Evolutionary conservation across 2,113 vertebrate species (phyloP).

Genomic region (Xenus cinereus): DNA sequence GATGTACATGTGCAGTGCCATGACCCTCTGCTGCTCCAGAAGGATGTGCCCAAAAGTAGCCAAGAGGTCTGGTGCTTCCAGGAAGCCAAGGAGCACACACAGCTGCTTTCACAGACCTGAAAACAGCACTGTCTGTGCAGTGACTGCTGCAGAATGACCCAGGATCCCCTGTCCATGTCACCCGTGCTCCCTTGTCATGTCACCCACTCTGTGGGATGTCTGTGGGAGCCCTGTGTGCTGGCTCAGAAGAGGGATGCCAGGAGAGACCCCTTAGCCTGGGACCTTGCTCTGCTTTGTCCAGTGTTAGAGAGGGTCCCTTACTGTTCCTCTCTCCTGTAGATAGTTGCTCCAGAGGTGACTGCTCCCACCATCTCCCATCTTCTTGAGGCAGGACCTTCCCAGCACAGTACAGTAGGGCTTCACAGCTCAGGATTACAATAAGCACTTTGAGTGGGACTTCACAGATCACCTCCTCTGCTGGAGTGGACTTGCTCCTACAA

Average conservation of each 20-base stretch:
- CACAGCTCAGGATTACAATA: not conserved
- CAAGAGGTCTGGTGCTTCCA: not conserved
- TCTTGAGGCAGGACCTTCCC: not conserved
- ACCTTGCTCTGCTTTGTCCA: not conserved
- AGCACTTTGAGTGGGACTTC: not conserved
- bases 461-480: not conserved
- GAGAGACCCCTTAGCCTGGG: not conserved
- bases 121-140: not conserved
- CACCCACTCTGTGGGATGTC: accelerated
- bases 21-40: not conserved
- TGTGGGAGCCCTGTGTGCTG: not conserved
- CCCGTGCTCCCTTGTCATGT: not conserved
- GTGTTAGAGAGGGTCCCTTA: not conserved
- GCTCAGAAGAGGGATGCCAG: not conserved
- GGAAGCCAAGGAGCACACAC: not conserved
- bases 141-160: not conserved
- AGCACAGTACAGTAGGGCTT: not conserved
- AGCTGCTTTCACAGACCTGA: not conserved
- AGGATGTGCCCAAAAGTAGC: accelerated
- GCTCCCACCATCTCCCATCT: not conserved
- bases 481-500: not conserved
- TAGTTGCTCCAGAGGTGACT: not conserved
- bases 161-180: not conserved
- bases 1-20: not conserved
- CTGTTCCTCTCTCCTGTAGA: not conserved